Conservation (phyloP, 2,113 vertebrate genomes). For the Anguilla japonica region DNA sequence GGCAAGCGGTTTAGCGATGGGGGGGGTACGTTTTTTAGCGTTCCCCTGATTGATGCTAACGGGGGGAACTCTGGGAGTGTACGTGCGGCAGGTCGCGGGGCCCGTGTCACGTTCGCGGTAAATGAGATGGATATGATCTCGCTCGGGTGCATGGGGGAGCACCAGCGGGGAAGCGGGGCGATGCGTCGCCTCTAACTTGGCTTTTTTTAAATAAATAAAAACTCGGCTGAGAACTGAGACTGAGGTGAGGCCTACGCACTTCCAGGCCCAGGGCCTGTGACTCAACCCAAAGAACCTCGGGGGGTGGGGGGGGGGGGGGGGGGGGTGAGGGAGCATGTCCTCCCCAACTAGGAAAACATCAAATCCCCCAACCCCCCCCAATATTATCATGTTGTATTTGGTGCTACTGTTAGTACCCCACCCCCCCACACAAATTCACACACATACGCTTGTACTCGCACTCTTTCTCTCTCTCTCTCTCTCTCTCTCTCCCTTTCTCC, state of each 20-base stretch:
- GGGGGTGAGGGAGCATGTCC: no score
- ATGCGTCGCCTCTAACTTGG: not conserved
- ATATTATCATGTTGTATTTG: no score
- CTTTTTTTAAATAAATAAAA: not conserved
- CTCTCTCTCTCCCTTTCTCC: not conserved
- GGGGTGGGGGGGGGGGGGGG: no score
- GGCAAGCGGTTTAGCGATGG: not conserved
- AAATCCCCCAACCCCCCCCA: no score
- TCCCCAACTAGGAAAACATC: no score
- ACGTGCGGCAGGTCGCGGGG: no score
- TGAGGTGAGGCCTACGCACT: not conserved
- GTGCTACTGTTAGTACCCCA: no score
- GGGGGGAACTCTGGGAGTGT: not conserved
- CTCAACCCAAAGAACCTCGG: not conserved
- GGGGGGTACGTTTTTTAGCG: not conserved
- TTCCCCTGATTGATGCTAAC: not conserved
- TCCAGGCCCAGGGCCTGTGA: not conserved
- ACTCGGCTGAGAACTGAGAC: not conserved
- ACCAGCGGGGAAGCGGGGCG: not conserved
- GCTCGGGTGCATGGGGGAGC: not conserved
- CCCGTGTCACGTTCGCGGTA: not conserved
- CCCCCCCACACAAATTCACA: not conserved
- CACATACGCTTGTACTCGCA: not conserved
- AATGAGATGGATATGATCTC: conserved; percentile 9
- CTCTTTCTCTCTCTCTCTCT: not conserved